A percentile compares a stretch with the other conserved stretches of the same genome.
Conservation (phyloP, 2,888 invertebrate genomes). For the Boloria selene region DNA sequence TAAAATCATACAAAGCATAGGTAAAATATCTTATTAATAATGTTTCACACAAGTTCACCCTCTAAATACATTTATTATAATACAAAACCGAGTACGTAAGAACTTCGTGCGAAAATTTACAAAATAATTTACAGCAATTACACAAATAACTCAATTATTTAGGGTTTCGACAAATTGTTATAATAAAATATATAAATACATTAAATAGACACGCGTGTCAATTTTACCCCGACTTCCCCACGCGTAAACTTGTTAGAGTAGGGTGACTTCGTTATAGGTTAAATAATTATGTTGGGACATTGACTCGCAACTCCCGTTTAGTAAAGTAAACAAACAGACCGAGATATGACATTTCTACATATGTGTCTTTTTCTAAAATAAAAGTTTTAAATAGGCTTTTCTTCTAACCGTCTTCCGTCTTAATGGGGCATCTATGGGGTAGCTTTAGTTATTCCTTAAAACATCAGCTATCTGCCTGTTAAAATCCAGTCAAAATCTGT, state of each 20-base stretch:
- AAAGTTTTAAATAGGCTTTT: too few relatives aligned
- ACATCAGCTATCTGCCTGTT: too few relatives aligned
- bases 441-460: too few relatives aligned
- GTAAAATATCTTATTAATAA: too few relatives aligned
- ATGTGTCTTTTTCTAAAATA: too few relatives aligned
- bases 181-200: conserved; percentile 20
- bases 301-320: too few relatives aligned
- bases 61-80: not conserved
- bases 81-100: not conserved
- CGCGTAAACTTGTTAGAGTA: conserved; percentile 11
- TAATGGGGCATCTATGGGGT: too few relatives aligned
- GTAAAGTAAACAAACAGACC: too few relatives aligned
- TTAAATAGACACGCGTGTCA: conserved; percentile 28
- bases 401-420: too few relatives aligned
- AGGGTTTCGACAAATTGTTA: conserved; percentile 20
- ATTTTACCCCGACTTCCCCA: conserved; percentile 25
- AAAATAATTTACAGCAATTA: conserved; percentile 22
- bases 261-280: not conserved
- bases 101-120: conserved; percentile 17
- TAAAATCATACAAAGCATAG: too few relatives aligned
- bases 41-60: not conserved
- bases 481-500: too few relatives aligned
- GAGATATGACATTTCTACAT: too few relatives aligned
- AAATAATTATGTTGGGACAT: not conserved
- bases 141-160: conserved; percentile 19